phyloP scores from a whole-genome alignment of 2,113 vertebrate genomes.

The Candoia aspera region DNA sequence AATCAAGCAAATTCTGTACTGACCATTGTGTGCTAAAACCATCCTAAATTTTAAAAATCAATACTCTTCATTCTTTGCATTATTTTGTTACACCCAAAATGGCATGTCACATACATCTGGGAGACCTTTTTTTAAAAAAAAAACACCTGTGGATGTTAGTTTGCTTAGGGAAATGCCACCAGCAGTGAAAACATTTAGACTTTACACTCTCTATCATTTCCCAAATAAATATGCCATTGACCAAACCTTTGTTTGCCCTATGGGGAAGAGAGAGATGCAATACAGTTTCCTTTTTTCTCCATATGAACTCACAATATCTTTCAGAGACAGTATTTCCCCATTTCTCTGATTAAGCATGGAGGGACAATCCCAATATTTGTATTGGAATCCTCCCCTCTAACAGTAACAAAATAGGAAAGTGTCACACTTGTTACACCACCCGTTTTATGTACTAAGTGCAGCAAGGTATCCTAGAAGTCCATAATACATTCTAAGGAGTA shows the following conservation, averaged over 20 bases:
- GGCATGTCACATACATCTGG: neutral
- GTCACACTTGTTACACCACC: neutral
- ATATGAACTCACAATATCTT: neutral
- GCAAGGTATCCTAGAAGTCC: neutral
- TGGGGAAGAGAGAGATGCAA: neutral
- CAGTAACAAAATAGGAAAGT: neutral
- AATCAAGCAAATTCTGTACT: neutral
- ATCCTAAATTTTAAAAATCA: too few relatives aligned
- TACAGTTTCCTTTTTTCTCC: neutral
- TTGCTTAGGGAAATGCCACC: neutral
- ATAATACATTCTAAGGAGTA: neutral
- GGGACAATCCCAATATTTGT: neutral
- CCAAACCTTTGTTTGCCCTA: neutral
- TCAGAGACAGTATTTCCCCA: neutral
- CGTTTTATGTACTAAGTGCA: neutral
- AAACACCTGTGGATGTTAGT: neutral
- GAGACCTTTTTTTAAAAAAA: neutral
- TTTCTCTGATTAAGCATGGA: neutral
- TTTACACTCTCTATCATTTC: neutral
- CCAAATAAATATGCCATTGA: neutral
- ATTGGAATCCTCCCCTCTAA: neutral
- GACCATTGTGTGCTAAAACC: neutral
- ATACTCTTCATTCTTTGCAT: neutral
- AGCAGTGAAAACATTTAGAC: neutral
- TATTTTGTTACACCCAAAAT: neutral